Base-by-base conservation (phyloP, 2,888 invertebrate species). In the Acanthosepion pharaonis region DNA sequence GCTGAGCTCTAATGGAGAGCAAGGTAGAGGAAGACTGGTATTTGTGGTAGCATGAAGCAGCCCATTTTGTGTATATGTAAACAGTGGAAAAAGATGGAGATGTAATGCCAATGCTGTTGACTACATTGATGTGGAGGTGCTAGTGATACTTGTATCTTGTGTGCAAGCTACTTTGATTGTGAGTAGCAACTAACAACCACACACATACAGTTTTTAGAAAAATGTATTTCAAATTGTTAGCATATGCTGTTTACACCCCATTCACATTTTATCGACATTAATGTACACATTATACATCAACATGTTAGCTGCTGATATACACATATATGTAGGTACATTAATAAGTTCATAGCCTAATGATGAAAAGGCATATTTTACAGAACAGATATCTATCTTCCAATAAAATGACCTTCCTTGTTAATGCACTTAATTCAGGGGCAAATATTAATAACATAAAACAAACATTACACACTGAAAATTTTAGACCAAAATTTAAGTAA, bases 111-210 rank as follows among this genome's bases (percentile, higher is more conserved):
- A 78, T 78, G 78, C 78, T 78, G 78, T 78, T 78, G 78, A 78
- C 78, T 78, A 78, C 78, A 78, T 78, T 78, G 78, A 78, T 78
- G 78, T 78, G 78, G n/a, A n/a, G n/a, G n/a, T 78, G 78, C 78
- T 78, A n/a, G n/a, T 78, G n/a, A 78, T 78, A n/a, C 78, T 78
- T 78, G 78, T 78, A 78, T 33, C n/a, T 33, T 78, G 11, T 78
- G 78, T 78, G 33, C n/a, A 78, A 78, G n/a, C 78, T 78, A 78
- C 78, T 59, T 59, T 59, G 23, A 59, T 23, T 59, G 59, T 59
- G 59, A 59, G 59, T n/a, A 78, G 78, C n/a, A 78, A 78, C 78
- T 78, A 78, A 78, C n/a, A n/a, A 78, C 78, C 78, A 78, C 33
- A n/a, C 78, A 78, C 78, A 78, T n/a, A 78, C 15, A 78, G 11